A percentile compares a stretch with the other conserved stretches of the same genome.
Conservation (phyloP, 2,797 vertebrate genomes). For the Neostethus bicornis region DNA sequence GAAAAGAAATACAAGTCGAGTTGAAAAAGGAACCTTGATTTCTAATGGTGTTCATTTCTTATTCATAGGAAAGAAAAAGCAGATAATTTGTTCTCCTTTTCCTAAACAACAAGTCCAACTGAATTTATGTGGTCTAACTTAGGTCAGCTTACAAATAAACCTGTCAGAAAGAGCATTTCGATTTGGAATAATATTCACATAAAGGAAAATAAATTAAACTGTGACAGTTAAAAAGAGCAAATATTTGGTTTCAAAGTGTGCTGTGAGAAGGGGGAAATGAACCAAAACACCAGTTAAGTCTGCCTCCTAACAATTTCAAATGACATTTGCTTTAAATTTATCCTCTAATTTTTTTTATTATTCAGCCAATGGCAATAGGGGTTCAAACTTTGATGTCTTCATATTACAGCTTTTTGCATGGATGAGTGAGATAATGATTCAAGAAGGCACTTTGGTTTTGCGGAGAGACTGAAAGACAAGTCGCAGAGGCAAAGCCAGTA, state of each 20-base stretch:
- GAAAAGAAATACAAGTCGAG: slow-evolving; percentile 30
- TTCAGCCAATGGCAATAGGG: not conserved
- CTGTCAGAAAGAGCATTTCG: slow-evolving; percentile 23
- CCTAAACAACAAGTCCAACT: slow-evolving; percentile 48
- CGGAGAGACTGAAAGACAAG: slow-evolving; percentile 17
- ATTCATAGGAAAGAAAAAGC: slow-evolving; percentile 61
- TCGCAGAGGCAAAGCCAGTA: slow-evolving; percentile 19
- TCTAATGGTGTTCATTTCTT: slow-evolving; percentile 53
- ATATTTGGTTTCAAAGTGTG: slow-evolving; percentile 2
- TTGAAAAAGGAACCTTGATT: slow-evolving; percentile 51
- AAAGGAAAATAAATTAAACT: slow-evolving; percentile 11
- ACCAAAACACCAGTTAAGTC: slow-evolving; percentile 4
- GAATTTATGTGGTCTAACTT: slow-evolving; percentile 35
- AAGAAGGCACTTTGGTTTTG: slow-evolving; percentile 21
- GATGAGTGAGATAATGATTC: slow-evolving; percentile 30
- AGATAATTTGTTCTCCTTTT: slow-evolving; percentile 58
- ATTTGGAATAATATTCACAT: not conserved
- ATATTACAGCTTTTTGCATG: slow-evolving; percentile 4
- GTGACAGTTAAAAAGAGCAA: not conserved
- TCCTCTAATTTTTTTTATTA: not conserved
- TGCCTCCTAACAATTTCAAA: slow-evolving; percentile 3
- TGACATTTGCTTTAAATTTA: slow-evolving; percentile 11
- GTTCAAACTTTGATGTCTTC: slow-evolving; percentile 5
- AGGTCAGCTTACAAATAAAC: slow-evolving; percentile 32
- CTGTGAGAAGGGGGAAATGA: too few species aligned